Conservation (phyloP, 2,113 vertebrate genomes). For the Poeciliopsis turrubarensis region DNA sequence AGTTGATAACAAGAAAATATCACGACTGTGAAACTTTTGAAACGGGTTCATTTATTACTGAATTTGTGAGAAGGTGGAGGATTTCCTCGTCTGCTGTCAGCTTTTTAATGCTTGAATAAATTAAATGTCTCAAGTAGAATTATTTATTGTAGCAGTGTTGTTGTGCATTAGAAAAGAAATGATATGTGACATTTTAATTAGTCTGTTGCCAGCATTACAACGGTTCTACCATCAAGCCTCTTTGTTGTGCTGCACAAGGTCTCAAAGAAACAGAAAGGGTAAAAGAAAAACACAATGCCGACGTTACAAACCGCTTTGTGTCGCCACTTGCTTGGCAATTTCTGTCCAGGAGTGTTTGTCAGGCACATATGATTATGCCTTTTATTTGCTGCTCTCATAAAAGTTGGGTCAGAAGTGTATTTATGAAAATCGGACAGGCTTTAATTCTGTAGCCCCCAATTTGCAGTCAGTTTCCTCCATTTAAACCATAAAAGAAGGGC, state of each 20-base stretch:
- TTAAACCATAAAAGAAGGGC: not conserved
- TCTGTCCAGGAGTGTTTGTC: not conserved
- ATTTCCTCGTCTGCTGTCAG: not conserved
- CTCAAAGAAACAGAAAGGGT: not conserved
- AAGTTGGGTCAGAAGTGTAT: not conserved
- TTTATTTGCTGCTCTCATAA: not conserved
- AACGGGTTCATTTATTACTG: not conserved
- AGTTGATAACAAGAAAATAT: not conserved
- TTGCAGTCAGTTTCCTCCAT: not conserved
- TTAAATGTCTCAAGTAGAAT: not conserved
- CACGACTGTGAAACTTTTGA: not conserved
- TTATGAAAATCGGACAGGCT: not conserved
- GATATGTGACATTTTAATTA: not conserved
- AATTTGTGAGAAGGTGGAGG: not conserved
- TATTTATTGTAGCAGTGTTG: not conserved
- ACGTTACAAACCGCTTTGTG: not conserved
- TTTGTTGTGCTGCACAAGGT: not conserved
- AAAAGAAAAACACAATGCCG: not conserved
- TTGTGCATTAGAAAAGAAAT: not conserved
- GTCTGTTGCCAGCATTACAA: not conserved
- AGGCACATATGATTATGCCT: too few relatives aligned
- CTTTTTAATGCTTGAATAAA: not conserved
- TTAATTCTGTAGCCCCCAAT: not conserved
- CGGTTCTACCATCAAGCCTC: not conserved
- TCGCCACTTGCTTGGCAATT: not conserved